These are phyloP conservation scores for Zaprionus ornatus DNA, from an alignment of 1,140 invertebrate genomes.

Conservation along the genomic window DNA sequence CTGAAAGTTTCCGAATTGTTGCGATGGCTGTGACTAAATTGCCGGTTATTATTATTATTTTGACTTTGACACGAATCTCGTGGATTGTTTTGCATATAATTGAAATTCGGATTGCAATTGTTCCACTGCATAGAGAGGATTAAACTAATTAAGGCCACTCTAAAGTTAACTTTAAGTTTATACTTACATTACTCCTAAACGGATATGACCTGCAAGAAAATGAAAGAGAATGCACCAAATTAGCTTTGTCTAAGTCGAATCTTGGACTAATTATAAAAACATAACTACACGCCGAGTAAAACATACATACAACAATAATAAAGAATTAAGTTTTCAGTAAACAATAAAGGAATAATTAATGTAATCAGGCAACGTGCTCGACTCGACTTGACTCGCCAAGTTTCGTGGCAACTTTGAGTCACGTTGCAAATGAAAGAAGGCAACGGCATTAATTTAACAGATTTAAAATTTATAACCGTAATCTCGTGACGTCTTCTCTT, in stretches of 20 bases:
- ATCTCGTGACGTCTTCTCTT: background rate
- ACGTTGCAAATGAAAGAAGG: slow-evolving; percentile 68
- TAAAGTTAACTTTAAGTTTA: background rate
- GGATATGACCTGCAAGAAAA: slow-evolving; percentile 43
- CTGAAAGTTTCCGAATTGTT: background rate
- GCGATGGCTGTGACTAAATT: slow-evolving; percentile 7
- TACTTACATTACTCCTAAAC: slow-evolving; percentile 50
- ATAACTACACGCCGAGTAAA: slow-evolving; percentile 10
- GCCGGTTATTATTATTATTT: background rate
- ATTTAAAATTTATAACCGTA: slow-evolving; percentile 83
- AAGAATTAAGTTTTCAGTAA: slow-evolving; percentile 48
- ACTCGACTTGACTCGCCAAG: slow-evolving; percentile 18
- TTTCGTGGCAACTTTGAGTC: slow-evolving; percentile 53
- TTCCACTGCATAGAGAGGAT: slow-evolving; percentile 16
- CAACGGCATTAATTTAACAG: slow-evolving; percentile 75
- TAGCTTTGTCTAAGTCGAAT: slow-evolving; percentile 36
- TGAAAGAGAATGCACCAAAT: slow-evolving; percentile 1
- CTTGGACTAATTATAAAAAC: slow-evolving; percentile 35
- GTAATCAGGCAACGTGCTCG: slow-evolving; percentile 73
- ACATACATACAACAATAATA: slow-evolving; percentile 6
- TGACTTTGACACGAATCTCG: slow-evolving; percentile 1
- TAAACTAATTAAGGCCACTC: background rate
- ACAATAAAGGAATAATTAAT: slow-evolving; percentile 83
- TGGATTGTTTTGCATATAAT: slow-evolving; percentile 9
- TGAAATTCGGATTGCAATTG: background rate